Base-by-base conservation (phyloP, 2,113 vertebrate genomes). In the Capreolus pygargus region DNA sequence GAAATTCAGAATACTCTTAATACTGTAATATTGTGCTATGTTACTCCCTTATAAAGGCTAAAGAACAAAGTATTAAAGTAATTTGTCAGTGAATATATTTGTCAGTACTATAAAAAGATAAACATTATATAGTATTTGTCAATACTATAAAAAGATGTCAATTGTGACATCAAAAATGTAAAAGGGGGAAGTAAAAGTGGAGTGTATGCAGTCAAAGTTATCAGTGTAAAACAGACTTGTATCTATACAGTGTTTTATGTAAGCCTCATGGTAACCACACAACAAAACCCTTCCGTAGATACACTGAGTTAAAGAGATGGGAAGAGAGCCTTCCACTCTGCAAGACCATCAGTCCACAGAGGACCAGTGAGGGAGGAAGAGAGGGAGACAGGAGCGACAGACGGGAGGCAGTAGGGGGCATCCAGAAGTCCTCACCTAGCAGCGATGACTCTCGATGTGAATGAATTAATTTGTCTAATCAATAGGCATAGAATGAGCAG, bases 191-290 rank as follows among this genome's bases (percentile, higher is more conserved):
- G 25, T 55, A 14, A 36, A 7, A 67, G 14, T 17, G 11, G 23
- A 19, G 45, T 13, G 25, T 43, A 13, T 14, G 25, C 39, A 28
- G 11, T 16, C 21, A 6, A 27, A 30, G 25, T 21, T 13, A 5
- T 30, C 50, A 28, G 50, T 39, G 16, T 39, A 45, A 47, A 45
- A 47, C 30, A 86, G 39, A 43, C 39, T 33, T 33, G 12, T 7
- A 14, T 5, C 50, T 7, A 0, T 8, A 9, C 1, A 1, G 1
- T 4, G 64, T 1, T 8, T 33, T 21, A 23, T 7, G 4, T 28
- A 21, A 89, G 86, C 64, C 50, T 54, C 30, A 1, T 1, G 88
- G 43, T 13, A 14, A 28, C 74, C 74, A 28, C 55, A 10, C 36
- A 36, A 33, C 14, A 6, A 9, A 50, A 6, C 43, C 45, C 33